These are phyloP conservation scores for Saccostrea cuccullata DNA, from an alignment of 1,140 invertebrate species.

Conservation along the genomic window DNA sequence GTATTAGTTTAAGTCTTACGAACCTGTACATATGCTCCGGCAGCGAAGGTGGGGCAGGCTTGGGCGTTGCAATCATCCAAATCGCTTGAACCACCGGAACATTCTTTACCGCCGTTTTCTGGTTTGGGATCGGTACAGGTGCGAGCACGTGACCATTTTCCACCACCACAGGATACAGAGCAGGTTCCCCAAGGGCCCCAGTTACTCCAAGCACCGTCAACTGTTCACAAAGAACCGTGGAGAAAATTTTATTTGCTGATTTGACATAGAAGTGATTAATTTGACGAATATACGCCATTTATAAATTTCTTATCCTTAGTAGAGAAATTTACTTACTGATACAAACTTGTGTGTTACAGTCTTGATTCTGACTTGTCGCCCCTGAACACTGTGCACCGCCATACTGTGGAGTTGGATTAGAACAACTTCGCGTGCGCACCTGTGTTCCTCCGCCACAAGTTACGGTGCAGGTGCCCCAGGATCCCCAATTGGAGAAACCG, in stretches of 20 bases:
- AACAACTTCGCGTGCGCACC: slow-evolving; percentile 82
- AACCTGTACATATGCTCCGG: slow-evolving; percentile 35
- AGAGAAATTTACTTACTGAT: slow-evolving; percentile 48
- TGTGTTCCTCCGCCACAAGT: slow-evolving; percentile 80
- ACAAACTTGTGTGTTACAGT: slow-evolving; percentile 54
- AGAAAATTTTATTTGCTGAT: too few relatives aligned
- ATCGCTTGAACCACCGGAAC: slow-evolving; percentile 47
- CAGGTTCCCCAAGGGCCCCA: slow-evolving; percentile 91
- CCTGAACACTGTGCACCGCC: slow-evolving; percentile 65
- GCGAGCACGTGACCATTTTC: slow-evolving; percentile 84
- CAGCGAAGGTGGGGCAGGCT: slow-evolving; percentile 45
- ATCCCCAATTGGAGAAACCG: slow-evolving; percentile 64
- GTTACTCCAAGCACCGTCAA: slow-evolving; percentile 64
- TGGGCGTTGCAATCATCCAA: slow-evolving; percentile 52
- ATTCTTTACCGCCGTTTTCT: slow-evolving; percentile 53
- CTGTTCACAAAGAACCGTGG: slow-evolving; percentile 47
- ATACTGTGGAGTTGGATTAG: slow-evolving; percentile 79
- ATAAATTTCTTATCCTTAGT: too few relatives aligned
- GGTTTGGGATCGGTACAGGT: slow-evolving; percentile 59
- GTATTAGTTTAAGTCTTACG: too few relatives aligned
- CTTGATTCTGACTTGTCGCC: slow-evolving; percentile 35
- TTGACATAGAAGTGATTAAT: too few relatives aligned
- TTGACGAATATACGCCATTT: too few relatives aligned
- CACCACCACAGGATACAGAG: slow-evolving; percentile 93
- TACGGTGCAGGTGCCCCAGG: slow-evolving; percentile 63